Evolutionary conservation across 2,888 invertebrate genomes (phyloP).

Genomic region (Microdon myrmicae): DNA sequence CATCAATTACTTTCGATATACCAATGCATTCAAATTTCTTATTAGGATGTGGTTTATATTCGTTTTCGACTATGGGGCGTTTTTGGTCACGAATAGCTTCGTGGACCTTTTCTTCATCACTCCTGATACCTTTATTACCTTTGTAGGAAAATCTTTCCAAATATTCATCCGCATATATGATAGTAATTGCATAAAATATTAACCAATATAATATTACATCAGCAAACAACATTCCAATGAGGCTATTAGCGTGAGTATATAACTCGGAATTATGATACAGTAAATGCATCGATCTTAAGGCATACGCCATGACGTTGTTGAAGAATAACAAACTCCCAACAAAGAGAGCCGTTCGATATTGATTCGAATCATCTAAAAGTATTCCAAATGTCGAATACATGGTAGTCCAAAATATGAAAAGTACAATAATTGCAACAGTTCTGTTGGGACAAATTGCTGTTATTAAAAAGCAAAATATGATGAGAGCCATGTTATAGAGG

Average conservation of each 20-base stretch:
- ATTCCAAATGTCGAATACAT: slow-evolving; percentile 56
- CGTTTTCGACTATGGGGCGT: too few relatives aligned
- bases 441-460: slow-evolving; percentile 50
- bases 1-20: slow-evolving; percentile 48
- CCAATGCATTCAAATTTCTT: too few relatives aligned
- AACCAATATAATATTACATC: too few relatives aligned
- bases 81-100: too few relatives aligned
- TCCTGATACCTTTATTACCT: background rate
- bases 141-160: too few relatives aligned
- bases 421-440: slow-evolving; percentile 54
- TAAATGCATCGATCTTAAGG: slow-evolving; percentile 34
- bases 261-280: too few relatives aligned
- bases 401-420: slow-evolving; percentile 55
- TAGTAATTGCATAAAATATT: too few relatives aligned
- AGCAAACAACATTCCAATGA: slow-evolving; percentile 29
- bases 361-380: slow-evolving; percentile 51
- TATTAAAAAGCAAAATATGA: slow-evolving; percentile 55
- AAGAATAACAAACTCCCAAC: slow-evolving; percentile 55
- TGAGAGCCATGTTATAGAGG: slow-evolving; percentile 54
- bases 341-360: slow-evolving; percentile 38
- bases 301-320: slow-evolving; percentile 55
- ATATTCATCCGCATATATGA: too few relatives aligned
- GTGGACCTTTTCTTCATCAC: too few relatives aligned
- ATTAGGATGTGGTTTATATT: too few relatives aligned
- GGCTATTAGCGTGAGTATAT: too few relatives aligned